These are phyloP conservation scores for Carterocephalus palaemon DNA, from an alignment of 2,888 invertebrate species.

Conservation along the genomic window DNA sequence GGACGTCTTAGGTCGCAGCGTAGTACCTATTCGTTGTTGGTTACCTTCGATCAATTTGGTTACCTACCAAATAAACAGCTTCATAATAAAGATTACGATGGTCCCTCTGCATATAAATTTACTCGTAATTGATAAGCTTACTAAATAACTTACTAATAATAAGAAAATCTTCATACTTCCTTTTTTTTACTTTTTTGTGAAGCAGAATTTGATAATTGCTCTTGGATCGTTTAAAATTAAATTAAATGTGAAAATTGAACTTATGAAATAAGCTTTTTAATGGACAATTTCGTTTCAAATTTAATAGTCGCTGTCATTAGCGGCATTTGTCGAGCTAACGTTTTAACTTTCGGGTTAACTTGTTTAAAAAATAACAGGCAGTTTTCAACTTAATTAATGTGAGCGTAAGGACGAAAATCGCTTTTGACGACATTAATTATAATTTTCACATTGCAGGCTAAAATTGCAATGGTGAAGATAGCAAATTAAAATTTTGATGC, in stretches of 20 bases:
- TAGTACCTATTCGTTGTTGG: too few species aligned
- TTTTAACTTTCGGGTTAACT: constrained; percentile 55
- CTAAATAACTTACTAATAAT: too few species aligned
- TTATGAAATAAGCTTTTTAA: constrained; percentile 27
- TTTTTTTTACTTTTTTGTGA: too few species aligned
- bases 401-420: constrained; percentile 28
- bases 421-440: constrained; percentile 27
- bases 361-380: constrained; percentile 23
- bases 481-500: constrained; percentile 41
- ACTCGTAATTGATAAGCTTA: too few species aligned
- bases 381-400: constrained; percentile 30
- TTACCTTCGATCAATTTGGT: too few species aligned
- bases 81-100: too few species aligned
- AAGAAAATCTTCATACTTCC: too few species aligned
- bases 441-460: constrained; percentile 42
- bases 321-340: constrained; percentile 49
- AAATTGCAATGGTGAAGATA: constrained; percentile 39
- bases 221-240: neutral
- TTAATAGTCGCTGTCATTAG: constrained; percentile 57
- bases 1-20: too few species aligned
- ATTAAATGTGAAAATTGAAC: neutral
- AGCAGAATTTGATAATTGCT: constrained; percentile 1
- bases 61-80: too few species aligned
- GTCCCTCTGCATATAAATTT: too few species aligned
- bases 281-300: constrained; percentile 49